Base-by-base conservation (phyloP, 2,797 vertebrate species). In the Nyctalus aviator region DNA sequence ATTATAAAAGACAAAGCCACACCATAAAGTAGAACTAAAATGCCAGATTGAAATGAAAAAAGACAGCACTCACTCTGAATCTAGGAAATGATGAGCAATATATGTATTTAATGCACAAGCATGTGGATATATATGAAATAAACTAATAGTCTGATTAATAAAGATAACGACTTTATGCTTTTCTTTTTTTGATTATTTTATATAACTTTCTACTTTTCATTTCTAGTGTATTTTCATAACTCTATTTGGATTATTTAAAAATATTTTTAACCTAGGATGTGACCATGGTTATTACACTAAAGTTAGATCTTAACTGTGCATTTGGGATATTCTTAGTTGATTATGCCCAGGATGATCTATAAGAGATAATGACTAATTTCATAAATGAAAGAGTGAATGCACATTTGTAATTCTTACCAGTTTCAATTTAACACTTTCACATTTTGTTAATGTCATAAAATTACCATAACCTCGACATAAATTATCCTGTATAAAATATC, bases 361-460 rank as follows among this genome's bases (percentile, higher is more conserved):
- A 79, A 78, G 66, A 88, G 35, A 88, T 48, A 75, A 88, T 27
- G 27, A 76, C 21, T 91, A 76, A 93, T 79, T 93, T 94, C 55
- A 68, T 69, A 82, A 90, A 84, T 44, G 21, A 77, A 89, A 66
- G 62, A 83, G 20, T 76, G 41, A 92, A 18, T 91, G 15, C 11
- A 81, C 35, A 69, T 84, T 62, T 71, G 9, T 79, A 37, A 62
- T 93, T 84, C 48, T 79, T 84, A 32, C 4, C 25, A 13, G 30
- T 71, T 93, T 93, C 50, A 79, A 84, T 10, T 35, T 20, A 88
- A 32, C 44, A 88, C 23, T 88, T 75, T 78, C 27, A 44, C 4
- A 86, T 35, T 53, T 32, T 30, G 10, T 53, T 50, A 68, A 73
- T 0, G 37, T 90, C 72, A 75, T 0, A 62, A 17, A 88, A 69